These are phyloP conservation scores for Benitochromis conjunctus DNA, from an alignment of 2,113 vertebrate genomes.

Conservation along the genomic window DNA sequence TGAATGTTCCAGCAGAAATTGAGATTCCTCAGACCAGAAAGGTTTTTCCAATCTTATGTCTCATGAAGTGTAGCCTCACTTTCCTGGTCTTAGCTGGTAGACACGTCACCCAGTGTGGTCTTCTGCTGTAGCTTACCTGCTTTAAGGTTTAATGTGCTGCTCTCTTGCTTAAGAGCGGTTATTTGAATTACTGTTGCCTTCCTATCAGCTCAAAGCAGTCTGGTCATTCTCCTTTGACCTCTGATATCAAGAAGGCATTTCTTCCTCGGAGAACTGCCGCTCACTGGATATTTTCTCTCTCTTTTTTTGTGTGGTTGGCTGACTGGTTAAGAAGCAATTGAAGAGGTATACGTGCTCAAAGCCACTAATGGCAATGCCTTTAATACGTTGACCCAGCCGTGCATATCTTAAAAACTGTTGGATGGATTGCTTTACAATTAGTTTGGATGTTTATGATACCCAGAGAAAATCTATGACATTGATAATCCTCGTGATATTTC, in stretches of 20 bases:
- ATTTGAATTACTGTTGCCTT: too few relatives aligned
- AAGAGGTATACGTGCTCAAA: neutral
- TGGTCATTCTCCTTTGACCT: too few relatives aligned
- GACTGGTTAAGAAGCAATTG: neutral
- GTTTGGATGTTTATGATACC: neutral
- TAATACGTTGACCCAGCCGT: neutral
- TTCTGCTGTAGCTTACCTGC: neutral
- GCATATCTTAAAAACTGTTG: neutral
- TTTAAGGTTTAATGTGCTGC: neutral
- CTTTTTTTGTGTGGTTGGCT: neutral
- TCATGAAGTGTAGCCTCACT: neutral
- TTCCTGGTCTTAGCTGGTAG: neutral
- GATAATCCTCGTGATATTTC: neutral
- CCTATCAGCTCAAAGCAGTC: too few relatives aligned
- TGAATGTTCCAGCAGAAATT: neutral
- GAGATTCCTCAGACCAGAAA: neutral
- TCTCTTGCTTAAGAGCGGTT: too few relatives aligned
- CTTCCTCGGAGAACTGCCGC: too few relatives aligned
- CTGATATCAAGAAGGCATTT: too few relatives aligned
- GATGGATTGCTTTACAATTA: neutral
- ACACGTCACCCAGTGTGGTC: neutral
- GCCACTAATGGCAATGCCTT: neutral
- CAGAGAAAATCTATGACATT: neutral
- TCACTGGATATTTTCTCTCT: neutral
- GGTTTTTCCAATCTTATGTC: neutral